Percentiles rank a stretch among this genome's conserved stretches.
Conservation (phyloP, 2,797 vertebrate species). For the Eulemur mongoz region DNA sequence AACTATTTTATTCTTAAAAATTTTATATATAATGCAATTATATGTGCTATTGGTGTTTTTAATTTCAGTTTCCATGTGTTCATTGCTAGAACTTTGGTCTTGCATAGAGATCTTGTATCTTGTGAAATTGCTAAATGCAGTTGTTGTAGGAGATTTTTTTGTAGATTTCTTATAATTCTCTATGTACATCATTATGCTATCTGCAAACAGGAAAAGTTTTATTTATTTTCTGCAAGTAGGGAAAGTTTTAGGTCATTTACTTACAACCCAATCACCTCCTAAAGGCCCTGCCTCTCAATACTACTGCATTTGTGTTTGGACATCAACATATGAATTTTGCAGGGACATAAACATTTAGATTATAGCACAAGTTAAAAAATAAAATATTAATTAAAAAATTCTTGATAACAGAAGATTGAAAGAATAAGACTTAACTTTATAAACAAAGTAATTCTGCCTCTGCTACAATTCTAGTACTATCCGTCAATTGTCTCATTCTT, state of each 20-base stretch:
- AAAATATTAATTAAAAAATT: neutral
- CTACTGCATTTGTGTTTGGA: neutral
- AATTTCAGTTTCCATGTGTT: neutral
- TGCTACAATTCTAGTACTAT: neutral
- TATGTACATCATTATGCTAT: neutral
- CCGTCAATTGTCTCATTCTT: neutral
- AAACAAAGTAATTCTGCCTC: neutral
- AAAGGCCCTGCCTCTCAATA: neutral
- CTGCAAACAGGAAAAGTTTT: neutral
- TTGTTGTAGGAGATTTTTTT: neutral
- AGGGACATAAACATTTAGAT: neutral
- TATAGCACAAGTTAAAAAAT: neutral
- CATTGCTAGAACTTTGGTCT: neutral
- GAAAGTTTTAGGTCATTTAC: neutral
- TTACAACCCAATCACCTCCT: neutral
- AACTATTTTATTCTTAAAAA: neutral
- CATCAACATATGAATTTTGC: neutral
- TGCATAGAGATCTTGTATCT: neutral
- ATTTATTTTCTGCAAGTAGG: neutral
- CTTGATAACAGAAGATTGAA: neutral
- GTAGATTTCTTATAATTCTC: neutral
- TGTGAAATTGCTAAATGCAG: neutral
- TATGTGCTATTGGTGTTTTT: too few species aligned
- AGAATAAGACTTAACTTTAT: neutral
- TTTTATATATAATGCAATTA: neutral